Evolutionary conservation across 53 echinoderm and acorn worm genomes (phyloP), one percentile per base, ranked within the genome.

Genomic region (Luidia sarsii): DNA sequence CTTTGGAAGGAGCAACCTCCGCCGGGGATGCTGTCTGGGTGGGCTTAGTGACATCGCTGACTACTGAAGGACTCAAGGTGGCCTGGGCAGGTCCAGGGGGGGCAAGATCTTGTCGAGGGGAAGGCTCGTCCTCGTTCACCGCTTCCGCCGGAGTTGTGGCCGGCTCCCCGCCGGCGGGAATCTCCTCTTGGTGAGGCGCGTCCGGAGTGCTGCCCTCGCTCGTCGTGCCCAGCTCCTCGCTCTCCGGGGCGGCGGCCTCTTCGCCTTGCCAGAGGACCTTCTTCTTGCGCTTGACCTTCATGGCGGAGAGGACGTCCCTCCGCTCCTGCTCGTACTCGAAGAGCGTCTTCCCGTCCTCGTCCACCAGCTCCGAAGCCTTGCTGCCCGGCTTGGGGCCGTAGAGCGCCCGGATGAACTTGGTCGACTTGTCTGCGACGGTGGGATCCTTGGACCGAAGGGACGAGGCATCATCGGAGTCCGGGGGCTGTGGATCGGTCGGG

Each of bases 211-310:
- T n/a, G n/a, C n/a, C n/a, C n/a, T n/a, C n/a, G n/a, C n/a, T n/a
- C n/a, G n/a, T n/a, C n/a, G n/a, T n/a, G n/a, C n/a, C n/a, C n/a
- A n/a, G 77, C 10, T 55, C 77, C 36, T 77, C 77, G 31, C 60
- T 77, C 3, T 77, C 77, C 11, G 61, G 77, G 59, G 77, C 45
- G 46, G 77, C 45, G 21, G 61, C 43, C 29, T 77, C 61, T 9
- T 61, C 55, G 32, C 86, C 86, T 50, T 83, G 85, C 92, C 92
- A 92, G 39, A 70, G 89, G 36, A 63, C 56, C 54, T 82, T 89
- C 31, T 66, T 65, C 48, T 81, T 81, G 25, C 87, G 38, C 56
- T 82, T 82, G 19, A 87, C 87, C 67, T 80, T 87, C 82, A 87
- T 32, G 39, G 87, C 72, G 14, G 71, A 71, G 38, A 87, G 20